Conservation (phyloP, 2,888 invertebrate genomes). For the Dysmachus trigonus region DNA sequence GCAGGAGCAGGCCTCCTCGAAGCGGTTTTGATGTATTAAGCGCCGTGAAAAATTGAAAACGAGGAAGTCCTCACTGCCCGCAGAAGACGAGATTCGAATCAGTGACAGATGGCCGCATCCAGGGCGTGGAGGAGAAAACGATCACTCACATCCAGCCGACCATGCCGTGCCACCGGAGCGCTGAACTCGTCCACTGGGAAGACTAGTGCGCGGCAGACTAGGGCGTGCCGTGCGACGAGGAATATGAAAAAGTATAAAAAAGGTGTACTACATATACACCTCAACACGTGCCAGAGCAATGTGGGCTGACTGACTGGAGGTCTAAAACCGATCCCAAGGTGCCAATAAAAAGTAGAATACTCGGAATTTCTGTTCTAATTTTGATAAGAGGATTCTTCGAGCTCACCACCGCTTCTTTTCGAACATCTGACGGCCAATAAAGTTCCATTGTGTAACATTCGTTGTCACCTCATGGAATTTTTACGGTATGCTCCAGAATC, state of each 20-base stretch:
- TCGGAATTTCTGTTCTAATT: not conserved
- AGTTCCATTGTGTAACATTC: not conserved
- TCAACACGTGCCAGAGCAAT: not conserved
- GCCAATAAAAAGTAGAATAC: not conserved
- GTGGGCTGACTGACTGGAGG: not conserved
- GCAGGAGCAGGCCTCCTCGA: not conserved
- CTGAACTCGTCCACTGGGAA: not conserved
- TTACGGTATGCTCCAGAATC: not conserved
- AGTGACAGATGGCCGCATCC: not conserved
- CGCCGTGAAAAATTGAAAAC: not conserved
- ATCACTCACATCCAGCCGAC: not conserved
- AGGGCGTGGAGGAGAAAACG: not conserved
- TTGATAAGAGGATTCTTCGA: not conserved
- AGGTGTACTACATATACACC: not conserved
- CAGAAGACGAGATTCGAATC: not conserved
- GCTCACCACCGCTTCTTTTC: not conserved
- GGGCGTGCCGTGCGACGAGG: not conserved
- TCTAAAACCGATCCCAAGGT: not conserved
- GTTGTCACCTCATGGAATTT: not conserved
- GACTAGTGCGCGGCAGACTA: not conserved
- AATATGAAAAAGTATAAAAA: not conserved
- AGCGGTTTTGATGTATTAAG: not conserved
- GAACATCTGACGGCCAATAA: not conserved
- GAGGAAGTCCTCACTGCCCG: not conserved
- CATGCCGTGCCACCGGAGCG: not conserved